Conservation (phyloP, 2,113 vertebrate species). For the Clarias batrachus region DNA sequence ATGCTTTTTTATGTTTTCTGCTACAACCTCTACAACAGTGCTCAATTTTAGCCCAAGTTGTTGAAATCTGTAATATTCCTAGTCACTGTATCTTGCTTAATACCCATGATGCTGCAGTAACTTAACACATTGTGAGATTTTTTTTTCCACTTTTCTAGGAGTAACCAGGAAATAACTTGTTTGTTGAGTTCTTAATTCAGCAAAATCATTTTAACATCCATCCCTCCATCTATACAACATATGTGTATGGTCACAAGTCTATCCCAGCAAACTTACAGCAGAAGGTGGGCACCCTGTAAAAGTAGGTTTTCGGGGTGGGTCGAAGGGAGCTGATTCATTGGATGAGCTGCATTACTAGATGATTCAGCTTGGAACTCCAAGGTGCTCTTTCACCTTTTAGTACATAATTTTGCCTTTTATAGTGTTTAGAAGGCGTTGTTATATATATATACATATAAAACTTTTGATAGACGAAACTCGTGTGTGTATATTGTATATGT, state of each 20-base stretch:
- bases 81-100: constrained; percentile 38
- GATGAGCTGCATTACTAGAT: background rate
- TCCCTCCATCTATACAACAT: too few relatives aligned
- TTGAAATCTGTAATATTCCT: constrained; percentile 15
- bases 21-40: background rate
- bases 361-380: background rate
- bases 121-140: background rate
- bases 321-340: background rate
- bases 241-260: too few relatives aligned
- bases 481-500: background rate
- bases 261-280: background rate
- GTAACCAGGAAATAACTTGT: background rate
- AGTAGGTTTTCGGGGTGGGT: background rate
- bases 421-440: background rate
- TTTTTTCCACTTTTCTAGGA: background rate
- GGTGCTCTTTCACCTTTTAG: background rate
- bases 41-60: background rate
- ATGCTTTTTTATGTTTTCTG: too few relatives aligned
- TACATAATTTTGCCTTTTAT: background rate
- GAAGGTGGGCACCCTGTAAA: background rate
- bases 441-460: background rate
- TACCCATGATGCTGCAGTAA: constrained; percentile 7
- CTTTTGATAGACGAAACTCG: background rate
- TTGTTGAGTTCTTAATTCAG: background rate
- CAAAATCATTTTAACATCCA: background rate